These are phyloP conservation scores for Knipowitschia caucasica DNA, from an alignment of 2,797 vertebrate genomes.

Conservation along the genomic window DNA sequence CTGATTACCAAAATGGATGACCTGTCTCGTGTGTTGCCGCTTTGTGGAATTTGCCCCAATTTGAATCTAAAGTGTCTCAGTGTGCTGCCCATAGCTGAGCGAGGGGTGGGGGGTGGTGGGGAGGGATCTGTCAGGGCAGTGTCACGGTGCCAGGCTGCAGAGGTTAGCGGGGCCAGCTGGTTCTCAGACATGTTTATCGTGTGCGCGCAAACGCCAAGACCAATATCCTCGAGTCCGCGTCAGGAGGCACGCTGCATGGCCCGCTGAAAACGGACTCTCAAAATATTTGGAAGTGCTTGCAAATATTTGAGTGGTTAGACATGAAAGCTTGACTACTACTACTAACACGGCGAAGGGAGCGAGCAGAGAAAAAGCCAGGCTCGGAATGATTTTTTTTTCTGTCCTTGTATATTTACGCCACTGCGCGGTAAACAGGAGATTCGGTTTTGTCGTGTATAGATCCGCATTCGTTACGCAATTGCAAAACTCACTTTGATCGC, in stretches of 20 bases:
- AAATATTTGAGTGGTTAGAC: constrained; percentile 40
- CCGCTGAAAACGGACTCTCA: constrained; percentile 23
- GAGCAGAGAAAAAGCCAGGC: constrained; percentile 1
- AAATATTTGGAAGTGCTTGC: constrained; percentile 47
- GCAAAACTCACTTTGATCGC: constrained; percentile 44
- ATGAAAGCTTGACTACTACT: constrained; percentile 39
- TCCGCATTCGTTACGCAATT: constrained; percentile 31
- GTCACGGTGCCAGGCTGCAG: constrained; percentile 64
- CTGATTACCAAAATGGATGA: not conserved
- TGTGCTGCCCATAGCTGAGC: constrained; percentile 57
- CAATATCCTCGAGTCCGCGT: constrained; percentile 26
- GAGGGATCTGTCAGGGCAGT: constrained; percentile 58
- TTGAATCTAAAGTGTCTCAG: constrained; percentile 58
- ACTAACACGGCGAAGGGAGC: constrained; percentile 19
- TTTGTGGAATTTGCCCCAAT: constrained; percentile 72
- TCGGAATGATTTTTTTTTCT: constrained; percentile 5
- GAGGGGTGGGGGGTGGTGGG: constrained; percentile 75
- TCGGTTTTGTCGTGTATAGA: constrained; percentile 36
- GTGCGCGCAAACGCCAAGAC: constrained; percentile 31
- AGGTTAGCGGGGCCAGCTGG: constrained; percentile 72
- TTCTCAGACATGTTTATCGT: constrained; percentile 67
- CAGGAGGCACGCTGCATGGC: constrained; percentile 18
- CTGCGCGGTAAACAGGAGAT: constrained; percentile 47
- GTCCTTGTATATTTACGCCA: constrained; percentile 37
- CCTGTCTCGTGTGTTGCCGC: not conserved